Evolutionary conservation across 2,113 vertebrate species (phyloP).

Genomic region (Sorex fumeus): DNA sequence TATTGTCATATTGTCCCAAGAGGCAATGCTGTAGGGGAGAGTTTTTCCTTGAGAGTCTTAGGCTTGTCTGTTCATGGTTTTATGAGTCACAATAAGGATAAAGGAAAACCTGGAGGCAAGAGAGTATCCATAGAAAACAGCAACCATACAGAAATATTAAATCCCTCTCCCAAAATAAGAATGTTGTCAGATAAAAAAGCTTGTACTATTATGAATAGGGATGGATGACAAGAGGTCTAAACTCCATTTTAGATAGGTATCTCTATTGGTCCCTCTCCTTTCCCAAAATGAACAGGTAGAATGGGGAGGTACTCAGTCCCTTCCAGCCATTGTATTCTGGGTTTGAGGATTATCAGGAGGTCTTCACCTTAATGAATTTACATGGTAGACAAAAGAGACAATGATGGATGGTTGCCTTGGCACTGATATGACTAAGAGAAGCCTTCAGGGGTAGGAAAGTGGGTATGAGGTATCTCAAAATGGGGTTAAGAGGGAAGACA

Average conservation of each 20-base stretch:
- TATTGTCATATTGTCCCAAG: background rate
- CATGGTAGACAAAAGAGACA: background rate
- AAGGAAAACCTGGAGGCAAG: background rate
- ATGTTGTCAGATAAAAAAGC: background rate
- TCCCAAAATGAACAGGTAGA: background rate
- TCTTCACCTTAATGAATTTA: background rate
- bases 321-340: background rate
- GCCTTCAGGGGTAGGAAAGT: background rate
- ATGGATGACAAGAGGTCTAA: background rate
- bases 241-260: background rate
- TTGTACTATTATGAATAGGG: background rate
- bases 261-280: background rate
- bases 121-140: constrained; percentile 34
- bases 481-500: background rate
- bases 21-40: background rate
- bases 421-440: background rate
- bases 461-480: no score
- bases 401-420: no score
- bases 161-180: background rate
- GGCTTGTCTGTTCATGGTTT: background rate
- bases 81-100: background rate
- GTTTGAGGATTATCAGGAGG: background rate
- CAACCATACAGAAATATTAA: background rate
- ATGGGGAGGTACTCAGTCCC: background rate
- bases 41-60: background rate